Conservation (phyloP, 2,113 vertebrate species). For the Hydrochoerus hydrochaeris region DNA sequence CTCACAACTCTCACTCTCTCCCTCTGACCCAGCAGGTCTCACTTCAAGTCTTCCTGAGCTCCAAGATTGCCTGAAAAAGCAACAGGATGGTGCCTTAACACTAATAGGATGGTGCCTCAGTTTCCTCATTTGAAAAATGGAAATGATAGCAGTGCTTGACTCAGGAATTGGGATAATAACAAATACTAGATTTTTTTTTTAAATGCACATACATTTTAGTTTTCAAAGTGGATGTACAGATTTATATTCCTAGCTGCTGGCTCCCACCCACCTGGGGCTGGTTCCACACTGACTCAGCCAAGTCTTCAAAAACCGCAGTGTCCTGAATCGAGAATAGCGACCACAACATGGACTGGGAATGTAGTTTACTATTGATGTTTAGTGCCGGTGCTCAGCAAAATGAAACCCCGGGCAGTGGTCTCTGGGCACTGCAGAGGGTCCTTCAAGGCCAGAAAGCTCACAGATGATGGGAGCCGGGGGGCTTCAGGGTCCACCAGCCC, state of each 20-base stretch:
- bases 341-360: not conserved
- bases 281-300: not conserved
- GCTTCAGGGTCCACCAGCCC: not conserved
- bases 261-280: not conserved
- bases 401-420: not conserved
- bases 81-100: not conserved
- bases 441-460: not conserved
- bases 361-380: not conserved
- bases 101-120: not conserved
- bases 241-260: not conserved
- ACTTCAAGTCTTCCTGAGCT: not conserved
- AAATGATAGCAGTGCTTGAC: not conserved
- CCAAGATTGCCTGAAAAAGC: not conserved
- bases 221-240: not conserved
- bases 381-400: not conserved
- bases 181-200: not conserved
- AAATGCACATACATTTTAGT: not conserved
- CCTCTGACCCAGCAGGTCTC: not conserved
- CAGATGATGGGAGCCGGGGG: not conserved
- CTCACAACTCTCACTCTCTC: not conserved
- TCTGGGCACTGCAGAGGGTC: not conserved
- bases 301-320: not conserved
- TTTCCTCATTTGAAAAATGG: slow-evolving; percentile 31
- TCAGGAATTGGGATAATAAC: not conserved
- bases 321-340: not conserved